Conservation (phyloP, 2,797 vertebrate species). For the Alfaro cultratus region DNA sequence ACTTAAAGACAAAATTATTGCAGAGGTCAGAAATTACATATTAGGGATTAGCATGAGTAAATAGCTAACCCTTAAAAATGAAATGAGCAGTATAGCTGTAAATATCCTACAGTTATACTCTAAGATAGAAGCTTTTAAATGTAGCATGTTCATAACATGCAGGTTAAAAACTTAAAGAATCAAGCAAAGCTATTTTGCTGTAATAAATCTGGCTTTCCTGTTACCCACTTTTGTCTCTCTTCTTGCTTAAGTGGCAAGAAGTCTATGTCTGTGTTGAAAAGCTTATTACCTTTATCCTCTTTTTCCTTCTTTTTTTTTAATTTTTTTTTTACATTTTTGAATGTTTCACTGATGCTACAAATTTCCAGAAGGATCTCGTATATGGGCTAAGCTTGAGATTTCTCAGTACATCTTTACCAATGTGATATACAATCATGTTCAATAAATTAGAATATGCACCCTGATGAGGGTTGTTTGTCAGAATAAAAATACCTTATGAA, state of each 20-base stretch:
- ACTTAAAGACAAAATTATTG: neutral
- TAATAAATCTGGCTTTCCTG: neutral
- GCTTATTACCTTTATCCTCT: neutral
- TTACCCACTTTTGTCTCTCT: neutral
- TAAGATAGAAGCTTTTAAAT: neutral
- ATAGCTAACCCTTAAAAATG: neutral
- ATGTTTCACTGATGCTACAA: neutral
- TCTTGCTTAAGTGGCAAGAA: neutral
- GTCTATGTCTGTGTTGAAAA: neutral
- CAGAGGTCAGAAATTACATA: neutral
- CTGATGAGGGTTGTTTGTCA: neutral
- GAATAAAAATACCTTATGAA: neutral
- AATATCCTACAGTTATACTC: neutral
- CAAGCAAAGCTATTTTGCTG: neutral
- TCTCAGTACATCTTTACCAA: neutral
- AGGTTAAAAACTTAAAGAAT: neutral
- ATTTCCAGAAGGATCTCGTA: neutral
- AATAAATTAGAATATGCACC: neutral
- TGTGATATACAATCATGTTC: neutral
- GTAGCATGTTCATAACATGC: neutral
- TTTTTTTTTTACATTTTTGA: neutral
- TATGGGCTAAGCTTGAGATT: neutral
- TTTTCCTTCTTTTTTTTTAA: too few species aligned
- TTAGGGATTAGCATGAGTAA: neutral
- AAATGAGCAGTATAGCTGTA: neutral